Conservation (phyloP, 2,113 vertebrate species). For the Polyodon spathula region DNA sequence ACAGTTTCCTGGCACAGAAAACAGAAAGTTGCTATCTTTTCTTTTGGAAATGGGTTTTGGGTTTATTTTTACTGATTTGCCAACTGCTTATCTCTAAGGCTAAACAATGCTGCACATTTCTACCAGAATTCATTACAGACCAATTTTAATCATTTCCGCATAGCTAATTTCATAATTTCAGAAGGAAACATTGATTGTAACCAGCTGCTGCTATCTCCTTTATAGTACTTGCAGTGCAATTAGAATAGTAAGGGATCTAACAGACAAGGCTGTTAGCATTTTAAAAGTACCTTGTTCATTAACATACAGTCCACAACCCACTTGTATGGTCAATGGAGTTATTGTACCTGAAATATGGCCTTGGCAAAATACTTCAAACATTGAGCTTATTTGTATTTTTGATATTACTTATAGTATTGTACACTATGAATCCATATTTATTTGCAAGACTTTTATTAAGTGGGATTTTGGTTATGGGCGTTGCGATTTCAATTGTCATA, state of each 20-base stretch:
- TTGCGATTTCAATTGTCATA: too few species aligned
- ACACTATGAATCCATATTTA: too few species aligned
- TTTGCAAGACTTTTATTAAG: too few species aligned
- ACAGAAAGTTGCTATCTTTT: slow-evolving; percentile 9
- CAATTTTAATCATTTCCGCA: slow-evolving; percentile 43
- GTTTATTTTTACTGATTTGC: slow-evolving; percentile 38
- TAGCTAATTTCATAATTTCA: slow-evolving; percentile 42
- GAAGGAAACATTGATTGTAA: slow-evolving; percentile 46
- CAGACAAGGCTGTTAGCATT: background rate
- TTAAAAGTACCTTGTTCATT: background rate
- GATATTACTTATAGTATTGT: too few species aligned
- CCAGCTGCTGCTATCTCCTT: slow-evolving; percentile 37
- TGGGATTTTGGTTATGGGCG: too few species aligned
- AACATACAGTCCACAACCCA: background rate
- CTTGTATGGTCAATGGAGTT: background rate
- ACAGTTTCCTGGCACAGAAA: slow-evolving; percentile 23
- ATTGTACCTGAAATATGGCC: background rate
- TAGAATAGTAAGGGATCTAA: slow-evolving; percentile 6
- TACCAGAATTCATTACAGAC: slow-evolving; percentile 47
- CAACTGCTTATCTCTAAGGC: slow-evolving; percentile 37
- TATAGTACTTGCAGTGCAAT: slow-evolving; percentile 30
- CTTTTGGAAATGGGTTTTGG: slow-evolving; percentile 15
- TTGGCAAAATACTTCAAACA: too few species aligned
- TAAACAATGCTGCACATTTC: slow-evolving; percentile 37
- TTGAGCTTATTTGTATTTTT: too few species aligned